Evolutionary conservation across 2,797 vertebrate genomes (phyloP).

Genomic region (Ammospiza maritima): DNA sequence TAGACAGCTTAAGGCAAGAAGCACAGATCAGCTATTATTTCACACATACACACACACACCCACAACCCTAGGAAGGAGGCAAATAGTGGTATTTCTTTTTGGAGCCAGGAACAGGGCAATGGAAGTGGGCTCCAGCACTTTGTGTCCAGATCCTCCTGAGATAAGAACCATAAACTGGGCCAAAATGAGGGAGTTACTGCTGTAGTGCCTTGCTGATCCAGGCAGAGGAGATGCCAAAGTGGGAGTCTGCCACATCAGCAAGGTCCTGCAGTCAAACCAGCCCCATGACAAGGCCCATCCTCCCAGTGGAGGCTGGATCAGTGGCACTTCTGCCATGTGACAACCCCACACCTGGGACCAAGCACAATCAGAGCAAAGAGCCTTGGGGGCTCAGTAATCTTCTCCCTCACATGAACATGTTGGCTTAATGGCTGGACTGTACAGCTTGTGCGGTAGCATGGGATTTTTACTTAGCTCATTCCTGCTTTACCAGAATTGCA

Average conservation of each 20-base stretch:
- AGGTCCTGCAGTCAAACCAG: background rate
- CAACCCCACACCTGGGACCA: background rate
- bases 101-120: background rate
- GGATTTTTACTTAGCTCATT: background rate
- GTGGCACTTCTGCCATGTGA: background rate
- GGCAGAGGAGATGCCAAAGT: background rate
- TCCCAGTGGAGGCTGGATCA: background rate
- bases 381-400: background rate
- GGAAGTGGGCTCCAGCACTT: background rate
- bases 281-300: background rate
- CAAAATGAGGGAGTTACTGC: background rate
- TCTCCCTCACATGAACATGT: background rate
- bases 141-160: background rate
- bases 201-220: background rate
- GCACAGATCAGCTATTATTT: background rate
- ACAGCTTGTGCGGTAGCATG: background rate
- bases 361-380: background rate
- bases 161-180: background rate
- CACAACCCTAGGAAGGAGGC: background rate
- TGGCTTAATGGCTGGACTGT: background rate
- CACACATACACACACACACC: background rate
- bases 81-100: background rate
- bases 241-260: background rate
- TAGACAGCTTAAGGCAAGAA: background rate
- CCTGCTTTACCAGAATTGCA: background rate